A percentile compares a stretch with the other conserved stretches of the same genome.
Evolutionary conservation across 2,797 vertebrate species (phyloP).

Genomic region (Microctenopoma lineatum): DNA sequence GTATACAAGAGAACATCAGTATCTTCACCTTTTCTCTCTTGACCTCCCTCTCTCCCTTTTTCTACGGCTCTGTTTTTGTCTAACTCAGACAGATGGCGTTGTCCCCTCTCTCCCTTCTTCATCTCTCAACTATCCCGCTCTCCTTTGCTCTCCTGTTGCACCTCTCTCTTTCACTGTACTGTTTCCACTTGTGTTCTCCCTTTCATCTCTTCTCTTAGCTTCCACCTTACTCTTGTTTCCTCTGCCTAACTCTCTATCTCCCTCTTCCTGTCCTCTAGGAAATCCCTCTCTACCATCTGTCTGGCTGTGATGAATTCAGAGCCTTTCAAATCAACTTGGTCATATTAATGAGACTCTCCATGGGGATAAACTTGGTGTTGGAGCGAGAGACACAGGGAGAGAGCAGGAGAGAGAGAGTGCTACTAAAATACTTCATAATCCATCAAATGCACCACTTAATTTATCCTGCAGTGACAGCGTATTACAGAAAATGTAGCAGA

Average conservation of each 20-base stretch:
- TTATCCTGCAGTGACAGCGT: constrained; percentile 47
- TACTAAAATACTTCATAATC: constrained; percentile 68
- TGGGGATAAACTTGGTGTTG: constrained; percentile 59
- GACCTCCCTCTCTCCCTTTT: not conserved
- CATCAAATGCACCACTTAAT: constrained; percentile 49
- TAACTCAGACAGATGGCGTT: constrained; percentile 47
- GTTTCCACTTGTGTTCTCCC: not conserved
- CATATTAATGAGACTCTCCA: constrained; percentile 70
- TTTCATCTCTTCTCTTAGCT: constrained; percentile 9
- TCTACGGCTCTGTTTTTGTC: constrained; percentile 18
- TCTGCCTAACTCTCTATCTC: constrained; percentile 20
- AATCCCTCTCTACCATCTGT: constrained; percentile 77
- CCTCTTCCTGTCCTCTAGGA: constrained; percentile 61
- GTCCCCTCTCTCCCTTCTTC: constrained; percentile 29
- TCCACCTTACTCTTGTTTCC: constrained; percentile 9
- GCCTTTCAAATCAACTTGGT: constrained; percentile 70
- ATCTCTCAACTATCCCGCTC: constrained; percentile 20
- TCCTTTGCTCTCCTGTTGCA: constrained; percentile 12
- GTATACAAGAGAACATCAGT: too few relatives aligned
- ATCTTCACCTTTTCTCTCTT: not conserved
- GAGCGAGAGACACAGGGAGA: not conserved
- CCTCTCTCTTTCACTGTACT: constrained; percentile 12
- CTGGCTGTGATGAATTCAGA: constrained; percentile 66
- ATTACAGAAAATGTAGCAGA: constrained; percentile 33
- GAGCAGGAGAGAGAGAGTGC: not conserved